These are phyloP conservation scores for Aspidoscelis tigris DNA, from an alignment of 2,113 vertebrate species.

Conservation along the genomic window DNA sequence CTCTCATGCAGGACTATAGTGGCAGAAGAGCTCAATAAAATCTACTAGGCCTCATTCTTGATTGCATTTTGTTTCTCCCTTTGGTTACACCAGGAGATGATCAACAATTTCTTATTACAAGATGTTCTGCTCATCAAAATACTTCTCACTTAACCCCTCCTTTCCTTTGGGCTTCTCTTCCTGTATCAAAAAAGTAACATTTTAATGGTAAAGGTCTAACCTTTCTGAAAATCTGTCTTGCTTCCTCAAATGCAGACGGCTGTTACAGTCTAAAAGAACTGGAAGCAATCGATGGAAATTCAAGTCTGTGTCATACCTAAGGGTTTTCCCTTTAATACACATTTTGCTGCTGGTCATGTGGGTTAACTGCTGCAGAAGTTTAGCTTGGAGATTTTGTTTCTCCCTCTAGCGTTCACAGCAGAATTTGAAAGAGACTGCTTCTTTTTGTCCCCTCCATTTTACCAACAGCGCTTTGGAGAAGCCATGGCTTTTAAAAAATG, in stretches of 20 bases:
- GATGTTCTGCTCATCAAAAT: not conserved
- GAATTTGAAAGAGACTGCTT: not conserved
- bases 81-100: not conserved
- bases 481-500: not conserved
- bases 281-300: not conserved
- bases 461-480: not conserved
- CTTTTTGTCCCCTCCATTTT: slow-evolving; percentile 14
- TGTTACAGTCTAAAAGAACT: not conserved
- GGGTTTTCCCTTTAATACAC: not conserved
- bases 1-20: not conserved
- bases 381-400: not conserved
- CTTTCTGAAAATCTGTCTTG: not conserved
- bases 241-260: not conserved
- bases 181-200: not conserved
- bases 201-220: not conserved
- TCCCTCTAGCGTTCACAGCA: slow-evolving; percentile 4
- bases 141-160: not conserved
- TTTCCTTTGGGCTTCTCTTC: too few relatives aligned
- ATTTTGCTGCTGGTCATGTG: not conserved
- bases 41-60: not conserved
- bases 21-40: not conserved
- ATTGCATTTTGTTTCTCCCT: too few relatives aligned
- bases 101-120: not conserved
- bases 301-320: not conserved
- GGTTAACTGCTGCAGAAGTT: too few relatives aligned